Percentiles rank a stretch among this genome's conserved stretches.
phyloP scores from a whole-genome alignment of 2,797 vertebrate genomes.

The Molossus molossus region DNA sequence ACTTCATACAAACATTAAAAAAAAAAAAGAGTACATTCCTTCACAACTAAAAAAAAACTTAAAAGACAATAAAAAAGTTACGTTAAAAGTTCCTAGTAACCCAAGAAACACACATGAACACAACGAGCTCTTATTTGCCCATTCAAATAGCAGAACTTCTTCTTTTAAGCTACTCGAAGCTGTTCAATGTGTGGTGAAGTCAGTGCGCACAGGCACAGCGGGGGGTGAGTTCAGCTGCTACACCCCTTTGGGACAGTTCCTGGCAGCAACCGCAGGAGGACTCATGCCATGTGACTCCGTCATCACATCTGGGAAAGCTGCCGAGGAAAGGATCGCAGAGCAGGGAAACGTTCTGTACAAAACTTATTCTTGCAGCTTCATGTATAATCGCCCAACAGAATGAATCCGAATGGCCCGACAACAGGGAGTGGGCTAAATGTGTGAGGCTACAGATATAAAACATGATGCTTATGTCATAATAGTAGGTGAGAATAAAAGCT shows the following conservation, averaged over 20 bases:
- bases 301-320: neutral
- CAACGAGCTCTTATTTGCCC: neutral
- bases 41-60: slow-evolving; percentile 46
- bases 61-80: neutral
- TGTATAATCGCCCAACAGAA: neutral
- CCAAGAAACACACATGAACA: neutral
- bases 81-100: neutral
- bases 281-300: neutral
- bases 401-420: too few species aligned
- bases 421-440: neutral
- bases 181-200: neutral
- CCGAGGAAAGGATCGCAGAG: neutral
- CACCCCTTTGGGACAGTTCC: neutral
- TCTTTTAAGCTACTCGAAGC: neutral
- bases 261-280: neutral
- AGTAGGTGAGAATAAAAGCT: neutral
- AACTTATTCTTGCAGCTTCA: neutral
- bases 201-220: neutral
- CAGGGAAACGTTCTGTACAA: neutral
- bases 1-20: neutral
- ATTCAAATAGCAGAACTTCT: neutral
- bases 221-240: neutral
- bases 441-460: neutral
- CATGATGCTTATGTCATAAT: neutral
- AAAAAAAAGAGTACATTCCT: neutral